A percentile compares a stretch with the other conserved stretches of the same genome.
phyloP scores from a whole-genome alignment of 2,113 vertebrate genomes.

The Chionodraco myersi region DNA sequence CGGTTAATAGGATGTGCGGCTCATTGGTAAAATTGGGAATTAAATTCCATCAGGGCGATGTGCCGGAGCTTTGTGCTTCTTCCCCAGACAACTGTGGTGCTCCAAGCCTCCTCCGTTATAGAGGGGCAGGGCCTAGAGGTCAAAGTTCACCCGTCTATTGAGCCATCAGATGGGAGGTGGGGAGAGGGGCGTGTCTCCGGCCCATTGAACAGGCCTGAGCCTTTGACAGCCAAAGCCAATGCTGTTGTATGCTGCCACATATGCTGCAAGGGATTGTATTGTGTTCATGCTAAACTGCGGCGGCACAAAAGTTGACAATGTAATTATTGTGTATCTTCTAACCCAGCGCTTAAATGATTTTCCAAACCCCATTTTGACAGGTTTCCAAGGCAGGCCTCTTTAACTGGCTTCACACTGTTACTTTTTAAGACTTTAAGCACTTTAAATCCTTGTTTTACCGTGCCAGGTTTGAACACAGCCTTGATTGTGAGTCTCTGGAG shows the following conservation, averaged over 20 bases:
- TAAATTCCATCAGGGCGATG: slow-evolving; percentile 52
- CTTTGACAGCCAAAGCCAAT: slow-evolving; percentile 68
- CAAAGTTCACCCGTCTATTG: slow-evolving; percentile 77
- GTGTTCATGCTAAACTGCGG: slow-evolving; percentile 71
- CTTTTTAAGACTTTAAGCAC: slow-evolving; percentile 74
- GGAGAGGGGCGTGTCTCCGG: slow-evolving; percentile 62
- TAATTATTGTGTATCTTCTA: slow-evolving; percentile 62
- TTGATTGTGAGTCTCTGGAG: slow-evolving; percentile 57
- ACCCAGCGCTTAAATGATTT: slow-evolving; percentile 47
- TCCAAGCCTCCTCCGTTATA: slow-evolving; percentile 24
- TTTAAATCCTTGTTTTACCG: slow-evolving; percentile 70
- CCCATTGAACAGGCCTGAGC: slow-evolving; percentile 44
- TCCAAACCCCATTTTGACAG: slow-evolving; percentile 68
- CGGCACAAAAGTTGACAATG: slow-evolving; percentile 65
- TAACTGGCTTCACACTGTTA: slow-evolving; percentile 57
- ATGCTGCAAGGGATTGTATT: slow-evolving; percentile 68
- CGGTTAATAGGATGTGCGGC: slow-evolving; percentile 49
- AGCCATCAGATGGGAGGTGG: slow-evolving; percentile 78
- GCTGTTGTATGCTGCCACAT: slow-evolving; percentile 63
- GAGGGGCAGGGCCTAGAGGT: slow-evolving; percentile 60
- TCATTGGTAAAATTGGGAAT: slow-evolving; percentile 59
- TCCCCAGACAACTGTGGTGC: slow-evolving; percentile 50
- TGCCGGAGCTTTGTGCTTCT: slow-evolving; percentile 17
- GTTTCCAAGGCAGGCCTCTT: slow-evolving; percentile 51
- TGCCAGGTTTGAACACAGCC: slow-evolving; percentile 56